Evolutionary conservation across 1,140 invertebrate species (phyloP).

Genomic region (Epicauta chinensis): DNA sequence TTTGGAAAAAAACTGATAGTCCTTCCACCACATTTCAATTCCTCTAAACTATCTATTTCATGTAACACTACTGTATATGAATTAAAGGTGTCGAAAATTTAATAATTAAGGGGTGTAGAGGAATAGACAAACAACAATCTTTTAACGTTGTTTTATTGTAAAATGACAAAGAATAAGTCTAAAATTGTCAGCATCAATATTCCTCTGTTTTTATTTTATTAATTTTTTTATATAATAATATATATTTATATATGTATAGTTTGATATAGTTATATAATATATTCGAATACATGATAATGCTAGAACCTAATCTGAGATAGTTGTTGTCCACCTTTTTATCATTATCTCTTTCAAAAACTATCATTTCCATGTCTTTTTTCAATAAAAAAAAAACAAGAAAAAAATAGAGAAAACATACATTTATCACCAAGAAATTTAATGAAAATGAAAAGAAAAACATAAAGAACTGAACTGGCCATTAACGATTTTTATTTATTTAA

Average conservation of each 20-base stretch:
- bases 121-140: no score
- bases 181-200: conserved; percentile 38
- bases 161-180: conserved; percentile 45
- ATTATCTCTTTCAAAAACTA: no score
- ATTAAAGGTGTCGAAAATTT: no score
- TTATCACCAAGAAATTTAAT: not conserved
- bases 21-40: no score
- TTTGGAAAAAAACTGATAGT: no score
- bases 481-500: conserved; percentile 25
- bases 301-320: conserved; percentile 9
- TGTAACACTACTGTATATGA: no score
- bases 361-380: not conserved
- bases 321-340: conserved; percentile 4
- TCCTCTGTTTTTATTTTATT: no score
- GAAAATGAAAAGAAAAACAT: not conserved
- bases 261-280: conserved; percentile 42
- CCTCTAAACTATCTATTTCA: no score
- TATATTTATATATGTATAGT: conserved; percentile 30
- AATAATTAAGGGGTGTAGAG: no score
- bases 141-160: conserved; percentile 37
- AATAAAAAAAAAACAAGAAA: not conserved
- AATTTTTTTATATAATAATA: no score
- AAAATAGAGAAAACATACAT: no score
- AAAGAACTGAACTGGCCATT: conserved; percentile 36
- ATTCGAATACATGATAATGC: conserved; percentile 37